phyloP scores from a whole-genome alignment of 2,888 invertebrate species.

The Cephus rjabovi region DNA sequence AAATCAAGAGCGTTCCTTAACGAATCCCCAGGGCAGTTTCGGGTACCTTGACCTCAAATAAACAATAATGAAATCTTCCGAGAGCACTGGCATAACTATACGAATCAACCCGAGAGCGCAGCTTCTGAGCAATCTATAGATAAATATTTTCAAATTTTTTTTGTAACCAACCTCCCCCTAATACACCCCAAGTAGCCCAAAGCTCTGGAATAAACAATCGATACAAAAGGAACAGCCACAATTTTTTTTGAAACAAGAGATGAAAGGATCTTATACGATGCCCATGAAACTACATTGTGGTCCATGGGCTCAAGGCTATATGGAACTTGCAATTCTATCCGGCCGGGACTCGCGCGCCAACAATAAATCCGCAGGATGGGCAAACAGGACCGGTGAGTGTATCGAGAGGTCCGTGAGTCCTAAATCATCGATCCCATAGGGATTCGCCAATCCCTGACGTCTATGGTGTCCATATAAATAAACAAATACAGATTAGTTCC shows the following conservation, averaged over 20 bases:
- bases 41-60: too few relatives aligned
- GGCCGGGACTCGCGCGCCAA: slow-evolving; percentile 13
- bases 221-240: background rate
- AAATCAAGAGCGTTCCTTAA: too few relatives aligned
- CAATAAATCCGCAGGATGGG: slow-evolving; percentile 57
- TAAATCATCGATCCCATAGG: slow-evolving; percentile 48
- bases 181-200: background rate
- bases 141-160: background rate
- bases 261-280: background rate
- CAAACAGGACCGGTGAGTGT: slow-evolving; percentile 56
- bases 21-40: too few relatives aligned
- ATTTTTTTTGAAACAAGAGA: background rate
- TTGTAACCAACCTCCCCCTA: background rate
- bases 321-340: background rate
- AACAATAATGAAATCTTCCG: too few relatives aligned
- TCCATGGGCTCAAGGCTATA: background rate
- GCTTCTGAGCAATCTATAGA: background rate
- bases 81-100: too few relatives aligned
- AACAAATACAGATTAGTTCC: slow-evolving; percentile 63
- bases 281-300: background rate
- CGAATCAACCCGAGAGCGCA: too few relatives aligned
- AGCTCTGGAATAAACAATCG: background rate
- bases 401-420: slow-evolving; percentile 56
- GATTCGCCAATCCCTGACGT: slow-evolving; percentile 11
- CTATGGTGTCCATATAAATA: slow-evolving; percentile 57